Conservation (phyloP, 1,140 invertebrate species). For the Drepana arcuata region DNA sequence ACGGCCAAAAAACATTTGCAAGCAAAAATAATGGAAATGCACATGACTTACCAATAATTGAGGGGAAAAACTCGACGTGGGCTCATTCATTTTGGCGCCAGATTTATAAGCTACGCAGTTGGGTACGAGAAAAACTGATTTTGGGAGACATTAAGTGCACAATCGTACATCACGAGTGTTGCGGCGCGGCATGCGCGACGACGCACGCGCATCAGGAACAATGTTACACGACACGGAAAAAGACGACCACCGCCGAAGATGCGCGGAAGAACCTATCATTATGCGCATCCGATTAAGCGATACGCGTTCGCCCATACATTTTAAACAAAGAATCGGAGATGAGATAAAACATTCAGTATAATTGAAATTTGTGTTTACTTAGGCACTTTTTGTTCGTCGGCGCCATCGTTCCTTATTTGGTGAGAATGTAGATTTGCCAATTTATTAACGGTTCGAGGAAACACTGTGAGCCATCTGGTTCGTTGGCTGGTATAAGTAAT, state of each 20-base stretch:
- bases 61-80: conserved; percentile 33
- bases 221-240: conserved; percentile 55
- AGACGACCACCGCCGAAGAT: conserved; percentile 48
- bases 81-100: conserved; percentile 62
- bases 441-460: conserved; percentile 50
- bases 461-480: conserved; percentile 3
- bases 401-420: conserved; percentile 44
- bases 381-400: conserved; percentile 45
- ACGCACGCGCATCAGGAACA: conserved; percentile 36
- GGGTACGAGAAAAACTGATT: conserved; percentile 57
- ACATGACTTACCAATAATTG: conserved; percentile 25
- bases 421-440: conserved; percentile 51
- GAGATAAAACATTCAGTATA: conserved; percentile 62
- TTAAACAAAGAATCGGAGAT: conserved; percentile 50
- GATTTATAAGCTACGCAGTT: conserved; percentile 48
- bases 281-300: conserved; percentile 62
- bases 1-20: no score
- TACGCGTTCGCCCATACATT: conserved; percentile 27
- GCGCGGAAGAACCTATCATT: conserved; percentile 57
- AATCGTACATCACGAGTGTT: conserved; percentile 45
- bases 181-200: conserved; percentile 15
- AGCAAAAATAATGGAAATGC: no score
- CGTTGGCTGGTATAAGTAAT: conserved; percentile 32
- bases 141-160: conserved; percentile 1
- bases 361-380: conserved; percentile 68